Base-by-base conservation (phyloP, 53 echinoderm and acorn worm species). In the Stichopus horrens region DNA sequence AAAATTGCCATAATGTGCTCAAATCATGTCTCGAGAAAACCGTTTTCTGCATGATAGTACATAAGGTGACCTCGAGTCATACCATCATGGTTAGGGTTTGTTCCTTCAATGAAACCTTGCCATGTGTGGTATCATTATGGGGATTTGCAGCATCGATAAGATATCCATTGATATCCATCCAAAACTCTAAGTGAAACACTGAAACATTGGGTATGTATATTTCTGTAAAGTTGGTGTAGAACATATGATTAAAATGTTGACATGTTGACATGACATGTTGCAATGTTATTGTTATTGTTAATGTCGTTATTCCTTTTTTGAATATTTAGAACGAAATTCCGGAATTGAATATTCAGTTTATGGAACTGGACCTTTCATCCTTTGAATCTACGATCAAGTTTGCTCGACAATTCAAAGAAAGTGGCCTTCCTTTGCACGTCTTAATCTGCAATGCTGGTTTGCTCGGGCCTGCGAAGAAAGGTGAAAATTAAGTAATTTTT, bases 381-480 rank as follows among this genome's bases (percentile, higher is more conserved):
- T 57, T 94, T 13, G 86, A 75, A 52, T 94, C 94, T 18, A 92
- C 94, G 21, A 88, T 92, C 88, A 81, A 88, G 55, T 94, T 92
- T 74, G 86, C 90, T 58, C 58, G 79, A 9, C 59, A 84, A 59
- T 89, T 53, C 85, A 94, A 92, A 19, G 73, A 85, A 73, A 88
- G 85, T 23, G 78, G 86, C 4, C 67, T 56, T 5, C 88, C 86
- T 4, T 86, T 94, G 6, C 88, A 94, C 85, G 60, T 94, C 51
- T 88, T 94, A 74, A 90, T 94, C 57, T 92, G 92, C 53, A 94
- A 94, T 88, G 94, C 94, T 53, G 94, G 94, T 0, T 60, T 92
- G 19, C 71, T 71, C 18, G 71, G 71, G 18, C 71, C 71, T 8
- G n/a, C 18, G 18, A 71, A 71, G 14, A 63, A 63, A 71, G 14